Conservation (phyloP, 2,113 vertebrate species). For the Sylvia atricapilla region DNA sequence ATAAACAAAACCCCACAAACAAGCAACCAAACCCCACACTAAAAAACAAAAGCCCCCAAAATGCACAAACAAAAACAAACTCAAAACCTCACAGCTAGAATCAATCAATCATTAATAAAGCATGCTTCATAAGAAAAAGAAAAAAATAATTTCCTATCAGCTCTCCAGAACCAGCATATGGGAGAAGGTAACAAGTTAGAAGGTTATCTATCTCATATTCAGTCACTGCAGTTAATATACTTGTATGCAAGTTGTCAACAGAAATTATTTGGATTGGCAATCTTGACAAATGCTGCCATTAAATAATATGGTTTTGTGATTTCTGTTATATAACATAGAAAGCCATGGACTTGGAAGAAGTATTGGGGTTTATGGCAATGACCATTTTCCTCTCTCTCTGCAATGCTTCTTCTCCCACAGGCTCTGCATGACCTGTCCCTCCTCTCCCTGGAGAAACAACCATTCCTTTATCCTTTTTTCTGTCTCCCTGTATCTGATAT, state of each 20-base stretch:
- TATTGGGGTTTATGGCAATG: neutral
- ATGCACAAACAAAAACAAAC: neutral
- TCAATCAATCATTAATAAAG: neutral
- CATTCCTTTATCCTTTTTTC: neutral
- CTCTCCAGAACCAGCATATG: neutral
- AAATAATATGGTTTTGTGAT: neutral
- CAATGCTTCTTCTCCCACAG: rapidly evolving
- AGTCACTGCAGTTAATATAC: neutral
- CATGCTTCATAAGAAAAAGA: neutral
- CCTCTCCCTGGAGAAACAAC: neutral
- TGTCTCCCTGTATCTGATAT: neutral
- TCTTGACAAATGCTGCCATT: neutral
- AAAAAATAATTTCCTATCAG: neutral
- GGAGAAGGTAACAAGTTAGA: neutral
- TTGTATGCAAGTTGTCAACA: too few species aligned
- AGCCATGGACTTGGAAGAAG: neutral
- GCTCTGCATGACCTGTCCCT: neutral
- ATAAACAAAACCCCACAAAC: too few species aligned
- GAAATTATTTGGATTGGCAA: neutral
- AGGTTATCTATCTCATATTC: neutral
- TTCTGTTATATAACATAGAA: neutral
- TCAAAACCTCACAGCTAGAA: neutral
- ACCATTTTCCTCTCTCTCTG: neutral
- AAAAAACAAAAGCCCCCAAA: neutral
- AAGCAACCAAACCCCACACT: neutral